Evolutionary conservation across 2,113 vertebrate species (phyloP), one percentile per base, ranked within the genome.

Genomic region (Lagopus muta): DNA sequence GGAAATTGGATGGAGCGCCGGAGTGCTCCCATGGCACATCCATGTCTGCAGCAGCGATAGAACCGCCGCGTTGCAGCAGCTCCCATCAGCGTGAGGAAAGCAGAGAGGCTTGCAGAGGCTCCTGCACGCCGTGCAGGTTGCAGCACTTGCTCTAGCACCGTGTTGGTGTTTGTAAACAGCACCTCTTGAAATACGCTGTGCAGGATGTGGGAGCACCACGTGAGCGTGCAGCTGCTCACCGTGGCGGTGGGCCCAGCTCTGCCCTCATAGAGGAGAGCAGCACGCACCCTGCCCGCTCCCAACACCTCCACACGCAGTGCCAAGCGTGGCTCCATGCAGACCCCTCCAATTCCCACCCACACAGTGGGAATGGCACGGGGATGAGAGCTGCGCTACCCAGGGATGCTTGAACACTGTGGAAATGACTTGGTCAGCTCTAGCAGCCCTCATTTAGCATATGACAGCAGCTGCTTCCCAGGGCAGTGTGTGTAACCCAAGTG

Each of bases 141-240:
- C 5, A 82, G 89, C 87, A 42, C 58, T 79, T 7, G 43, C 74
- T 13, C 69, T 38, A 34, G 13, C 43, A 47, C 5, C 48, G 0
- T 30, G 2, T 11, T 0, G 0, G 43, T 85, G 67, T 89, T 92
- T 80, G 82, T 64, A 45, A 92, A 84, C 60, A 80, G 2, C 36
- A 9, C 3, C 3, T 13, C 84, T 32, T 1, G 45, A 73, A 89
- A 80, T 2, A 36, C 24, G 2, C 1, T 3, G 8, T 6, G 92
- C 92, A 91, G 94, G 92, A 92, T 87, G 84, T 82, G 86, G 84
- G 62, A 87, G 67, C 71, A 14, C 13, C 87, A 74, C 47, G 38
- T 42, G 95, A 7, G 30, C 5, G 13, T 3, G 77, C 73, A 58
- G 77, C 77, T 79, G 58, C 87, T 72, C 8, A 4, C 45, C 19